phyloP scores from a whole-genome alignment of 1,140 invertebrate species.

The Lasioglossum baleicum region DNA sequence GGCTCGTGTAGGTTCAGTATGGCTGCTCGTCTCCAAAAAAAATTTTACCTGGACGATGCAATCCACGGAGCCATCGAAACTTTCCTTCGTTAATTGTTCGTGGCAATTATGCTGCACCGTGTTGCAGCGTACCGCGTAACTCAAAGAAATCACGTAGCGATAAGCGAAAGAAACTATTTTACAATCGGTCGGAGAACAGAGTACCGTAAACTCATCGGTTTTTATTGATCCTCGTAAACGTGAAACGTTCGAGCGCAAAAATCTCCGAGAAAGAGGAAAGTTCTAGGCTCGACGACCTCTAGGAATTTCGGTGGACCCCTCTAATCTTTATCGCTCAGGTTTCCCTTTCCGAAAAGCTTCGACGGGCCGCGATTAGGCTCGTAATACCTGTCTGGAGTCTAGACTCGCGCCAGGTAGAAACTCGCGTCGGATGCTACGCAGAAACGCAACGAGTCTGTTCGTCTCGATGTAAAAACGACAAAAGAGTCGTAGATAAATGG shows the following conservation, averaged over 20 bases:
- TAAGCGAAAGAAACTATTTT: neutral
- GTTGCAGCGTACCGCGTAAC: neutral
- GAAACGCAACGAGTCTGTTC: neutral
- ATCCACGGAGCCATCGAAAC: neutral
- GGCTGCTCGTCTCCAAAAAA: too few relatives aligned
- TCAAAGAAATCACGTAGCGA: neutral
- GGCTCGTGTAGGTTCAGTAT: too few relatives aligned
- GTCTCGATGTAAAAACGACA: neutral
- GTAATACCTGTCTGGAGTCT: neutral
- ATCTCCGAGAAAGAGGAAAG: neutral
- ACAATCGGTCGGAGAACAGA: neutral
- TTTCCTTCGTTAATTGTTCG: neutral
- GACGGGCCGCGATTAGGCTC: too few relatives aligned
- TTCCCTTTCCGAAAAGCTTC: too few relatives aligned
- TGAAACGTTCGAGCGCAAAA: slow-evolving; percentile 5
- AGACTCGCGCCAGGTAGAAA: neutral
- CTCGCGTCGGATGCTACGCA: neutral
- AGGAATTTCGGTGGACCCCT: slow-evolving; percentile 1
- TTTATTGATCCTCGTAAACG: slow-evolving; percentile 13
- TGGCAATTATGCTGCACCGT: neutral
- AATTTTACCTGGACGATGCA: neutral
- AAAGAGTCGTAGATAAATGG: too few relatives aligned
- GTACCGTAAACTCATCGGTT: neutral
- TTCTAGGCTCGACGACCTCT: too few relatives aligned
- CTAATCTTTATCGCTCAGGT: neutral